phyloP scores from a whole-genome alignment of 2,888 invertebrate species.

The Ommatoiulus sabulosus region DNA sequence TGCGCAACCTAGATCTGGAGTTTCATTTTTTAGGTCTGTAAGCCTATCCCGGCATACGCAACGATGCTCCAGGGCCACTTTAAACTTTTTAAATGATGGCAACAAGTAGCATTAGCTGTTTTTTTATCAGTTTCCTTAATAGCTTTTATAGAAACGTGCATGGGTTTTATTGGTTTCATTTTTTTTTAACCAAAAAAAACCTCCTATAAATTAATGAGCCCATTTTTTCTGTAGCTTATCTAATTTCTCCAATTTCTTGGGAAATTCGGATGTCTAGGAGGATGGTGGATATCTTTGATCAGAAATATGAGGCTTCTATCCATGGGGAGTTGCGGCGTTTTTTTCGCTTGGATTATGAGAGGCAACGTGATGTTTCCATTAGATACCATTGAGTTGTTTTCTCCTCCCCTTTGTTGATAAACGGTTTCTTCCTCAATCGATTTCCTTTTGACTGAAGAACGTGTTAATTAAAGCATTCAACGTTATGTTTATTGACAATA shows the following conservation, averaged over 20 bases:
- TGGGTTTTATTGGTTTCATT: background rate
- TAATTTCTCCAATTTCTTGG: conserved; percentile 9
- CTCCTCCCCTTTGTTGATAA: conserved; percentile 39
- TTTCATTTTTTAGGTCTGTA: background rate
- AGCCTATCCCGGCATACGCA: background rate
- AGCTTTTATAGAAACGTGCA: conserved; percentile 1
- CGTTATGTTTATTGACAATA: conserved; percentile 41
- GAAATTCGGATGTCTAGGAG: background rate
- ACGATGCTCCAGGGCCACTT: background rate
- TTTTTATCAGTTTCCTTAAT: conserved; percentile 7
- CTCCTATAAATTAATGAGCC: conserved; percentile 19
- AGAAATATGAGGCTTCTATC: conserved; percentile 20
- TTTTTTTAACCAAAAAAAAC: background rate
- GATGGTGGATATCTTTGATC: conserved; percentile 23
- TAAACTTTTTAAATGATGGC: background rate
- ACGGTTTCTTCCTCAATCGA: conserved; percentile 28
- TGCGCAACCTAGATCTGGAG: background rate
- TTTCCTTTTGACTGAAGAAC: conserved; percentile 45
- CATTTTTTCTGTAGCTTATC: conserved; percentile 8
- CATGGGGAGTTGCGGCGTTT: background rate
- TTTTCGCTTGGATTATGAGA: background rate
- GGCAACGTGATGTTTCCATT: conserved; percentile 39
- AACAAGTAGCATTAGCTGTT: background rate
- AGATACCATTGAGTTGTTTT: conserved; percentile 37
- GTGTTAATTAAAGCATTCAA: conserved; percentile 41